Percentiles rank a stretch among this genome's conserved stretches.
phyloP scores from a whole-genome alignment of 2,797 vertebrate species.

The Smutsia temminckii region DNA sequence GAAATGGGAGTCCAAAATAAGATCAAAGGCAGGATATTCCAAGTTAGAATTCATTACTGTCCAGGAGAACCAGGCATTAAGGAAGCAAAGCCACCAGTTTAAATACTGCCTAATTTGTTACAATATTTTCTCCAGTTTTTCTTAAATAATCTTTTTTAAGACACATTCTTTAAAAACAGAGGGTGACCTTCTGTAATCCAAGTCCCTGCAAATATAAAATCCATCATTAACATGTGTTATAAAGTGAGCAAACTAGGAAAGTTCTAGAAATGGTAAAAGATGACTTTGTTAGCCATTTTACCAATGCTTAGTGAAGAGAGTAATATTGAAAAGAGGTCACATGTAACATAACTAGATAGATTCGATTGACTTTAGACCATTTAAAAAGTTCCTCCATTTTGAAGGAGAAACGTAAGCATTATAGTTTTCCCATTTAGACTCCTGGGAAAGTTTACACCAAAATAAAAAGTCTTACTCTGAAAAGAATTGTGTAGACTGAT shows the following conservation, averaged over 20 bases:
- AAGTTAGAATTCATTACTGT: slow-evolving; percentile 48
- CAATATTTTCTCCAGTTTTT: slow-evolving; percentile 32
- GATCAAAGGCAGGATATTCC: slow-evolving; percentile 69
- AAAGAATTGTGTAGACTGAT: slow-evolving; percentile 36
- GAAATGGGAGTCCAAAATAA: slow-evolving; percentile 62
- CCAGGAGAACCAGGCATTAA: slow-evolving; percentile 40
- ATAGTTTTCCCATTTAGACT: slow-evolving; percentile 33
- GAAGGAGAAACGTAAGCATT: slow-evolving; percentile 36
- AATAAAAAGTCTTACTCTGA: slow-evolving; percentile 42
- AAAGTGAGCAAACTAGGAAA: slow-evolving; percentile 9
- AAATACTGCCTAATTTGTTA: slow-evolving; percentile 17
- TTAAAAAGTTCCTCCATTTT: slow-evolving; percentile 59
- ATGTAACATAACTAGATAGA: slow-evolving; percentile 7
- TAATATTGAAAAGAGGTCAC: neutral
- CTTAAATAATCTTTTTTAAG: slow-evolving; percentile 24
- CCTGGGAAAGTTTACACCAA: slow-evolving; percentile 44
- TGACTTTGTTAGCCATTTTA: slow-evolving; percentile 4
- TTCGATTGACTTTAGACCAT: slow-evolving; percentile 39
- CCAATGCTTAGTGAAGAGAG: neutral
- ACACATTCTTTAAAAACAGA: neutral
- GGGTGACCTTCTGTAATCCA: neutral
- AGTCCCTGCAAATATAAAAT: slow-evolving; percentile 14
- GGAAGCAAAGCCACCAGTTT: slow-evolving; percentile 43
- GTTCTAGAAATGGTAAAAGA: neutral
- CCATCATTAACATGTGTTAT: neutral